Conservation (phyloP, 2,888 invertebrate species). For the Macaria liturata region DNA sequence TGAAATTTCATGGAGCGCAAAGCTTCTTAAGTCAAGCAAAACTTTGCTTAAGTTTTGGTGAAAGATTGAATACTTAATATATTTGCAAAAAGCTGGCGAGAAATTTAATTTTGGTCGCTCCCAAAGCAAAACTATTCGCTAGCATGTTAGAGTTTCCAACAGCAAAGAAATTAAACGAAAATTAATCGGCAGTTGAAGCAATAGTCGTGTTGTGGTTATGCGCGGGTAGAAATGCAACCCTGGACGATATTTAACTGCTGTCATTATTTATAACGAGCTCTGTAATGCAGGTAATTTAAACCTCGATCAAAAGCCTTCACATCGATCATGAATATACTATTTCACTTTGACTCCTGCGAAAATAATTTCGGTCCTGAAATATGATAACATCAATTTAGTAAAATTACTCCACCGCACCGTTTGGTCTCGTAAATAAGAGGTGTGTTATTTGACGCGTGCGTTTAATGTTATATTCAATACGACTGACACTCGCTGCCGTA, state of each 20-base stretch:
- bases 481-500: slow-evolving; percentile 21
- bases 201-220: slow-evolving; percentile 4
- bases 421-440: slow-evolving; percentile 13
- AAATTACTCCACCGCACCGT: slow-evolving; percentile 9
- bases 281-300: too few species aligned
- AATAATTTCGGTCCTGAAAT: slow-evolving; percentile 3
- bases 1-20: slow-evolving; percentile 25
- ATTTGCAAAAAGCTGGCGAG: slow-evolving; percentile 15
- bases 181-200: not conserved
- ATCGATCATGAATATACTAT: too few species aligned
- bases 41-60: slow-evolving; percentile 25
- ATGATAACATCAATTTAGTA: slow-evolving; percentile 3
- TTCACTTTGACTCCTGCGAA: too few species aligned
- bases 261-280: too few species aligned
- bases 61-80: slow-evolving; percentile 29
- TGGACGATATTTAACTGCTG: not conserved
- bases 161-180: not conserved
- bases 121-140: slow-evolving; percentile 17
- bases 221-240: not conserved
- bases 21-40: slow-evolving; percentile 27
- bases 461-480: slow-evolving; percentile 28
- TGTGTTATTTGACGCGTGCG: slow-evolving; percentile 12
- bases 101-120: slow-evolving; percentile 8
- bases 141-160: slow-evolving; percentile 4
- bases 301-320: too few species aligned